These are phyloP conservation scores for Luffia ferchaultella DNA, from an alignment of 2,888 invertebrate genomes.

Conservation along the genomic window DNA sequence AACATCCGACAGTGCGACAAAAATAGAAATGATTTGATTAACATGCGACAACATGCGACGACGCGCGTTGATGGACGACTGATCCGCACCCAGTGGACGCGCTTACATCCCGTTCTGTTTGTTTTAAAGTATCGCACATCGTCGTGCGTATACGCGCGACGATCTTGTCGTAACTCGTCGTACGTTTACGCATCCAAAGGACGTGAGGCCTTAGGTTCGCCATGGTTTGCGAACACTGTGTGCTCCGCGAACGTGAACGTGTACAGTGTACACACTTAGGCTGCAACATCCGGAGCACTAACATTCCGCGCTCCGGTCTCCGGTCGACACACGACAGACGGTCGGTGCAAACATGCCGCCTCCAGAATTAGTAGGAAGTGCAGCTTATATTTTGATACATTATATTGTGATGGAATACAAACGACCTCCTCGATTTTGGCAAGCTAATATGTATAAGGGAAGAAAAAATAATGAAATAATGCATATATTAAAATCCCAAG, in stretches of 20 bases:
- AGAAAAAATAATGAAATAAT: constrained; percentile 10
- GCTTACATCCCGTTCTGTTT: too few relatives aligned
- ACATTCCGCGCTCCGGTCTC: too few relatives aligned
- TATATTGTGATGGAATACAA: constrained; percentile 11
- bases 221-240: background rate
- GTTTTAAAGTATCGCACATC: too few relatives aligned
- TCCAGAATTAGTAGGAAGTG: constrained; percentile 12
- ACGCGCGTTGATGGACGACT: too few relatives aligned
- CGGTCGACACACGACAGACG: too few relatives aligned
- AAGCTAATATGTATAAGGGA: constrained; percentile 12
- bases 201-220: background rate
- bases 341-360: constrained; percentile 6
- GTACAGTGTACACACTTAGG: constrained; percentile 1
- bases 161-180: too few relatives aligned
- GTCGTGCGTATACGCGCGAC: too few relatives aligned
- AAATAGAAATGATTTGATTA: too few relatives aligned
- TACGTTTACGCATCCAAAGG: too few relatives aligned
- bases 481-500: constrained; percentile 9
- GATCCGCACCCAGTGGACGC: too few relatives aligned
- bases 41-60: too few relatives aligned
- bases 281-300: constrained; percentile 7
- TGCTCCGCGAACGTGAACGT: background rate
- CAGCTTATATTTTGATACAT: constrained; percentile 13
- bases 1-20: too few relatives aligned
- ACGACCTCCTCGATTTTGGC: constrained; percentile 13